Conservation (phyloP, 2,797 vertebrate species). For the Artibeus jamaicensis region DNA sequence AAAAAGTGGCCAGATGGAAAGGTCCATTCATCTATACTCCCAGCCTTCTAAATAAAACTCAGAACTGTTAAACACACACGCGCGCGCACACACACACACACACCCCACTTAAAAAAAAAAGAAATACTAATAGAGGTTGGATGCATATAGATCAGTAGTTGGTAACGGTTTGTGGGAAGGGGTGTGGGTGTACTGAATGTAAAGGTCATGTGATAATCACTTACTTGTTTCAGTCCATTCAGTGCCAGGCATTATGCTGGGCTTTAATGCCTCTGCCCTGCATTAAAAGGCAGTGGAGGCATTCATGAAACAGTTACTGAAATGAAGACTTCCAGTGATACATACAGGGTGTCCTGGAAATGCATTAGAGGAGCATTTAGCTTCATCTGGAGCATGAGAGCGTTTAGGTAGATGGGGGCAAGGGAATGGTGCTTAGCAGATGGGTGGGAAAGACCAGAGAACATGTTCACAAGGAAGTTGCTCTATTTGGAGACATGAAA, state of each 20-base stretch:
- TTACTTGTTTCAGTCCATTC: neutral
- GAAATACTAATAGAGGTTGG: neutral
- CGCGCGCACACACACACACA: neutral
- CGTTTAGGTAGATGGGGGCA: neutral
- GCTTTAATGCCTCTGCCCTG: neutral
- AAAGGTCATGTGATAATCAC: neutral
- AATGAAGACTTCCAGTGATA: neutral
- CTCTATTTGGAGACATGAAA: neutral
- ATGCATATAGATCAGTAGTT: neutral
- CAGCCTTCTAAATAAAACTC: conserved; percentile 16
- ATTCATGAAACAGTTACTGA: neutral
- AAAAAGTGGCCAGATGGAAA: neutral
- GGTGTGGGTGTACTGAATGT: neutral
- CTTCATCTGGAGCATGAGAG: neutral
- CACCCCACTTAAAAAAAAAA: too few relatives aligned
- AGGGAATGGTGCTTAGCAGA: neutral
- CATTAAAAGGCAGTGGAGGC: neutral
- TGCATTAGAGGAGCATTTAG: neutral
- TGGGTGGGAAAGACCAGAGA: neutral
- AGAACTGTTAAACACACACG: neutral
- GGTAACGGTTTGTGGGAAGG: neutral
- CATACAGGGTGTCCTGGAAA: neutral
- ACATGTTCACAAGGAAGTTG: neutral
- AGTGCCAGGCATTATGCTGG: neutral
- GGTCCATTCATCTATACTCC: neutral